These are phyloP conservation scores for Talpa occidentalis DNA, from an alignment of 2,113 vertebrate species.

Conservation along the genomic window DNA sequence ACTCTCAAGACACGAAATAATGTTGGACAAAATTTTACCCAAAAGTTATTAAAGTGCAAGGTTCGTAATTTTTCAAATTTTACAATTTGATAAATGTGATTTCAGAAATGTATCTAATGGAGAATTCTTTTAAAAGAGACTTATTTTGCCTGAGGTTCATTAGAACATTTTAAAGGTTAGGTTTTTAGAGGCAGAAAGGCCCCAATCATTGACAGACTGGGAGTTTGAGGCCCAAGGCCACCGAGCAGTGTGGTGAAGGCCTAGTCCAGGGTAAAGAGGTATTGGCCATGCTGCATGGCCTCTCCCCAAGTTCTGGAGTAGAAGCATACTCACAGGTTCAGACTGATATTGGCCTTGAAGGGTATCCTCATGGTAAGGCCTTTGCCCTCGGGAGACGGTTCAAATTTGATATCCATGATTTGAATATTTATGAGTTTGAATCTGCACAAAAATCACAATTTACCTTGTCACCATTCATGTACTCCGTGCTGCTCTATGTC, in stretches of 20 bases:
- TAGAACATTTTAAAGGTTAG: background rate
- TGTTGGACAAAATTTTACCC: background rate
- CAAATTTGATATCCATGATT: rapidly evolving
- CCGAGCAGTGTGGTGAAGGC: rapidly evolving
- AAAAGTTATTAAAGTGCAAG: background rate
- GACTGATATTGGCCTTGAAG: rapidly evolving
- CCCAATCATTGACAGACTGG: background rate
- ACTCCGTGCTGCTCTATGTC: too few species aligned
- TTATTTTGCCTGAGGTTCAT: background rate
- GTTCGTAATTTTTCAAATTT: constrained; percentile 13
- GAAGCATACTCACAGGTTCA: background rate
- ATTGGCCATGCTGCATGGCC: rapidly evolving
- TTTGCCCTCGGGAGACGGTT: rapidly evolving
- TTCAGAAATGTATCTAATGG: background rate
- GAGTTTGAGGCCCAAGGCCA: background rate
- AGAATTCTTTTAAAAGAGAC: background rate
- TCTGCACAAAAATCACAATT: constrained; percentile 40
- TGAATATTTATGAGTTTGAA: rapidly evolving
- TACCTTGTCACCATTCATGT: background rate
- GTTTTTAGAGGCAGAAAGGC: background rate
- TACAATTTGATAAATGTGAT: background rate
- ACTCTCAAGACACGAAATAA: background rate
- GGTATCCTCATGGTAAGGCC: rapidly evolving
- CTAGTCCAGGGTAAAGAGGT: background rate
- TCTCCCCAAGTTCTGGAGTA: background rate